Percentiles rank a stretch among this genome's conserved stretches.
Conservation (phyloP, 2,888 invertebrate species). For the Epirrhoe tristata region DNA sequence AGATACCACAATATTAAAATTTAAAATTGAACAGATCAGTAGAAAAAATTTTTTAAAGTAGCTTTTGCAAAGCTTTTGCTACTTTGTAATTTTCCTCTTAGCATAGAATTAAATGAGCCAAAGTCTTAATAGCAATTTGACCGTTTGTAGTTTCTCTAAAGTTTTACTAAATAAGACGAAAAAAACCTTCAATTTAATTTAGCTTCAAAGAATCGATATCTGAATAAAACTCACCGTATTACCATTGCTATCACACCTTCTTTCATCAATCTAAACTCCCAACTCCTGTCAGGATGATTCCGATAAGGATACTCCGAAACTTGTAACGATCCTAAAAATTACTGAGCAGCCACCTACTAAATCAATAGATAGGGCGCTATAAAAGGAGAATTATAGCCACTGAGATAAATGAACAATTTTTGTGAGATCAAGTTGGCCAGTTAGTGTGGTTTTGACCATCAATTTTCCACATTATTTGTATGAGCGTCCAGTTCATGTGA, state of each 20-base stretch:
- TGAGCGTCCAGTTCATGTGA: too few species aligned
- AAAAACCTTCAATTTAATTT: not conserved
- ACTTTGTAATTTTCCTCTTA: too few species aligned
- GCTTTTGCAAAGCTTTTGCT: too few species aligned
- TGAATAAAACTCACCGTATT: constrained; percentile 5
- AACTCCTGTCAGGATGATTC: constrained; percentile 41
- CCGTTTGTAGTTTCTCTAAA: too few species aligned
- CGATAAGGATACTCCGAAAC: constrained; percentile 45
- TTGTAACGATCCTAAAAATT: constrained; percentile 53
- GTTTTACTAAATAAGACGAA: not conserved
- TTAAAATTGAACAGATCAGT: too few species aligned
- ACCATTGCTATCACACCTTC: constrained; percentile 21
- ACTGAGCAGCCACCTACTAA: constrained; percentile 49
- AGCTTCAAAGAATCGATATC: not conserved
- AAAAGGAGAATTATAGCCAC: constrained; percentile 52
- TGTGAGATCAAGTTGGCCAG: constrained; percentile 21
- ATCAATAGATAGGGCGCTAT: constrained; percentile 56
- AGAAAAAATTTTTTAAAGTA: too few species aligned
- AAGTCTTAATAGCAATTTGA: too few species aligned
- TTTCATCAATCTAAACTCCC: constrained; percentile 42
- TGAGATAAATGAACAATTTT: constrained; percentile 52
- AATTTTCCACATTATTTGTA: too few species aligned
- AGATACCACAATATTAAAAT: too few species aligned
- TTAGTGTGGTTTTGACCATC: constrained; percentile 2
- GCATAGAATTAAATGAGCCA: too few species aligned